Percentiles rank a stretch among this genome's conserved stretches.
phyloP scores from a whole-genome alignment of 2,888 invertebrate species.

The Scrobipalpa atriplicella region DNA sequence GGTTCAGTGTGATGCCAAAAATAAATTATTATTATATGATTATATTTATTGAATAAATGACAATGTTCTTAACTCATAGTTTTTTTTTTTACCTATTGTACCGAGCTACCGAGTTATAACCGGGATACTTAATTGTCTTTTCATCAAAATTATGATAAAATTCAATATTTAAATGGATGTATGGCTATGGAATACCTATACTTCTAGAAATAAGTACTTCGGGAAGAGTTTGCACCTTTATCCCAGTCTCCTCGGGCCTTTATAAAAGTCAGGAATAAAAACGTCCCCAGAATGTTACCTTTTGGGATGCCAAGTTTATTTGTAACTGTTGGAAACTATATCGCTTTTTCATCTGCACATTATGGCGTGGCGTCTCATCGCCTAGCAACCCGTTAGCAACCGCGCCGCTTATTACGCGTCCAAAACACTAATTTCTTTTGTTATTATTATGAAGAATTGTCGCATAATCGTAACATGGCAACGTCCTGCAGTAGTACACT shows the following conservation, averaged over 20 bases:
- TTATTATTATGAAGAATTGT: conserved; percentile 50
- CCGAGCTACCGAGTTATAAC: not conserved
- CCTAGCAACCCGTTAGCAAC: conserved; percentile 28
- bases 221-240: too few relatives aligned
- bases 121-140: not conserved
- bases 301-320: too few relatives aligned
- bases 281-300: too few relatives aligned
- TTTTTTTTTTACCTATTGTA: not conserved
- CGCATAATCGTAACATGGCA: conserved; percentile 75
- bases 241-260: too few relatives aligned
- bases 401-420: conserved; percentile 1
- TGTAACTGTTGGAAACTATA: not conserved
- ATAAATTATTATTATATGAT: conserved; percentile 60
- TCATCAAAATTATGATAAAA: not conserved
- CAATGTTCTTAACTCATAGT: conserved; percentile 58
- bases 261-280: too few relatives aligned
- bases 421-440: conserved; percentile 17
- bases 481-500: conserved; percentile 43
- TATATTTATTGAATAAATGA: conserved; percentile 75
- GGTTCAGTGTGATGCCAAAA: conserved; percentile 63
- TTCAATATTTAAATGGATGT: too few relatives aligned
- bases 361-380: conserved; percentile 9
- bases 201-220: too few relatives aligned
- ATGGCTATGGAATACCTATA: too few relatives aligned
- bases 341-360: not conserved